phyloP scores from a whole-genome alignment of 2,797 vertebrate species.

The Mycteria americana region DNA sequence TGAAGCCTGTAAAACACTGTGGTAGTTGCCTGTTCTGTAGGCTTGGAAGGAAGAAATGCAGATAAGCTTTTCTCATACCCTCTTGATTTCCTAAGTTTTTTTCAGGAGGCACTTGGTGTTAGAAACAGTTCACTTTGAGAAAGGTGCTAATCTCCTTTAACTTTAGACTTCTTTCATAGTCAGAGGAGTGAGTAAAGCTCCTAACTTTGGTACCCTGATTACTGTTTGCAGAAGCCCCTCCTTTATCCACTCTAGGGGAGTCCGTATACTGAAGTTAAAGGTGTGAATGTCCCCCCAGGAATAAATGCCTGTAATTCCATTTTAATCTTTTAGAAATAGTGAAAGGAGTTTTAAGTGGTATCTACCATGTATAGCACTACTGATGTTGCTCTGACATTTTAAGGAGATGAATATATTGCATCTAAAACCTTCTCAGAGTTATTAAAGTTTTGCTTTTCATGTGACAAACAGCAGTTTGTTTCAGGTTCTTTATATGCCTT shows the following conservation, averaged over 20 bases:
- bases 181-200: not conserved
- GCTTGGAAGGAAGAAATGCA: not conserved
- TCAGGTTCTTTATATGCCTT: not conserved
- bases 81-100: not conserved
- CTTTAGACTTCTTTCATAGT: not conserved
- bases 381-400: not conserved
- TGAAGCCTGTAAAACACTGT: not conserved
- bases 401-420: not conserved
- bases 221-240: not conserved
- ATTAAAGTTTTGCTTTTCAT: not conserved
- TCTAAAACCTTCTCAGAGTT: not conserved
- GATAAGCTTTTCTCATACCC: not conserved
- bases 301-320: not conserved
- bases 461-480: not conserved
- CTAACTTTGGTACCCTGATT: not conserved
- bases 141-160: not conserved
- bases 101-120: not conserved
- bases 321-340: not conserved
- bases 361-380: not conserved
- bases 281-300: not conserved
- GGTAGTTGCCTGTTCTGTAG: not conserved
- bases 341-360: not conserved
- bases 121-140: not conserved
- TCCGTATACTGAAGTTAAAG: not conserved
- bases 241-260: not conserved